phyloP scores from a whole-genome alignment of 1,140 invertebrate genomes.

The Pseudomyrmex gracilis region DNA sequence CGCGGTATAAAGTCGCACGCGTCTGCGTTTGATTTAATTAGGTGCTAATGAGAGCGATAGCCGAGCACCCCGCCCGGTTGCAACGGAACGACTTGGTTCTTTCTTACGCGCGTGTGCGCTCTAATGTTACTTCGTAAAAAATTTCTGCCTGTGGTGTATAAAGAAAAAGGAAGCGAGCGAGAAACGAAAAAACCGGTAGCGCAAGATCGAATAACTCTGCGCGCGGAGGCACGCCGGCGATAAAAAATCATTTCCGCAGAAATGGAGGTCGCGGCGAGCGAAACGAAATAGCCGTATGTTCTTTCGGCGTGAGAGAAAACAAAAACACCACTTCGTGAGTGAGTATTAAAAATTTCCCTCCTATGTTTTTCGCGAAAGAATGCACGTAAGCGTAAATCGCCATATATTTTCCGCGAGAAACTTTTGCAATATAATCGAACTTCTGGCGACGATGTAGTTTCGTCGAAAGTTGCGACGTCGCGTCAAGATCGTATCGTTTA shows the following conservation, averaged over 20 bases:
- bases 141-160: background rate
- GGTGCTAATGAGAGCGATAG: slow-evolving; percentile 22
- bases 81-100: background rate
- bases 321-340: background rate
- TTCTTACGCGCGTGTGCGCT: background rate
- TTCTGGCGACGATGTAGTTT: background rate
- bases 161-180: background rate
- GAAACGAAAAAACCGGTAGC: background rate
- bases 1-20: slow-evolving; percentile 23
- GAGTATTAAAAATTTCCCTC: slow-evolving; percentile 8
- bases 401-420: background rate
- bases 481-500: background rate
- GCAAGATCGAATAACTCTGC: slow-evolving; percentile 2
- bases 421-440: slow-evolving; percentile 16
- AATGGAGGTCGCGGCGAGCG: background rate
- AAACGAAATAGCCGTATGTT: background rate
- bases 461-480: background rate
- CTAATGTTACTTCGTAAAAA: slow-evolving; percentile 14
- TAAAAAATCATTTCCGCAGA: slow-evolving; percentile 11
- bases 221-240: background rate
- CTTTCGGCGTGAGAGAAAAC: no score
- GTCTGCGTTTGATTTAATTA: slow-evolving; percentile 42
- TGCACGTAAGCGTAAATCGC: background rate
- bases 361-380: background rate
- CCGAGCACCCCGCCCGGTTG: background rate